Conservation (phyloP, 2,888 invertebrate genomes). For the Stenoptilia bipunctidactyla region DNA sequence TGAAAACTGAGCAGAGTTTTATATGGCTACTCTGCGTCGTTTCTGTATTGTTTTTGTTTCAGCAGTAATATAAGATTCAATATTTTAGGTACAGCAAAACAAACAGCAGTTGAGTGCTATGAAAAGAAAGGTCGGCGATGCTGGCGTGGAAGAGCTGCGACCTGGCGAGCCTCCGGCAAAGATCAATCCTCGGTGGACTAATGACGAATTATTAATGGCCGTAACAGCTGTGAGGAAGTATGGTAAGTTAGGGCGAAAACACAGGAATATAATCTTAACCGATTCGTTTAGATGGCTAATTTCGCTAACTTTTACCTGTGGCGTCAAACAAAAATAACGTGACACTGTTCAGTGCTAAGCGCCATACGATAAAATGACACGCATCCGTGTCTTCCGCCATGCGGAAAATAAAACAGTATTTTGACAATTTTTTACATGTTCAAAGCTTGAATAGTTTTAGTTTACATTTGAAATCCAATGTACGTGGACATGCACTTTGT, state of each 20-base stretch:
- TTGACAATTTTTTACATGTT: too few relatives aligned
- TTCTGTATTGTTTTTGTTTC: not conserved
- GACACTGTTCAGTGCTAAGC: too few relatives aligned
- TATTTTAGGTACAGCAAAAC: slow-evolving; percentile 88
- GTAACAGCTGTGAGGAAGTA: slow-evolving; percentile 89
- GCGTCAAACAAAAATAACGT: too few relatives aligned
- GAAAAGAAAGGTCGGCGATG: slow-evolving; percentile 79
- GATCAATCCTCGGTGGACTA: slow-evolving; percentile 91
- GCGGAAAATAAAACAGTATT: too few relatives aligned
- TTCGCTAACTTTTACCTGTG: too few relatives aligned
- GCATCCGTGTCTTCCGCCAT: too few relatives aligned
- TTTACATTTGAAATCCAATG: too few relatives aligned
- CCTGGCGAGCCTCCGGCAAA: slow-evolving; percentile 75
- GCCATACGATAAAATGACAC: too few relatives aligned
- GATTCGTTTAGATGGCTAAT: too few relatives aligned
- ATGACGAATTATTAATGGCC: slow-evolving; percentile 91
- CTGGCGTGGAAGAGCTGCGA: slow-evolving; percentile 74
- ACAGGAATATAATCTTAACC: too few relatives aligned
- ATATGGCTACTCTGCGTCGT: not conserved
- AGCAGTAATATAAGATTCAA: not conserved
- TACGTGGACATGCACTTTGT: too few relatives aligned
- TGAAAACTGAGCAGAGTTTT: not conserved
- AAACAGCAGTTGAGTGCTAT: slow-evolving; percentile 91
- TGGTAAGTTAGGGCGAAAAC: slow-evolving; percentile 80
- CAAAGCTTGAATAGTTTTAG: too few relatives aligned